Percentiles rank a stretch among this genome's conserved stretches.
These are phyloP conservation scores for Sialis fuliginosa DNA, from an alignment of 2,888 invertebrate species.

Conservation along the genomic window DNA sequence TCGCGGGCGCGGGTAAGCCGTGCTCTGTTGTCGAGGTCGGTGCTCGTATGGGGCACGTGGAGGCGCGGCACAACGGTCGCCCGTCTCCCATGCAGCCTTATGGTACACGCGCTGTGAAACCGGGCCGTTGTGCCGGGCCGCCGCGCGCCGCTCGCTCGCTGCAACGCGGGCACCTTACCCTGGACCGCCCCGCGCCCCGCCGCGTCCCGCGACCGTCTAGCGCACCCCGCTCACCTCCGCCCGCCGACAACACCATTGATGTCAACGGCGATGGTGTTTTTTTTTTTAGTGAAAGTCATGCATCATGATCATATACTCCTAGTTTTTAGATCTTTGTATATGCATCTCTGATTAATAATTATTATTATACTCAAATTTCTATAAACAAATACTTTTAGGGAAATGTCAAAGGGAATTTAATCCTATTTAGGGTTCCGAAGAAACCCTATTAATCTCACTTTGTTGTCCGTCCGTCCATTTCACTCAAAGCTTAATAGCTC, in stretches of 20 bases:
- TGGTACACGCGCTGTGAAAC: conserved; percentile 1
- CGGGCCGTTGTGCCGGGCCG: conserved; percentile 4
- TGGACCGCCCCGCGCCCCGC: background rate
- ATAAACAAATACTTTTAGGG: no score
- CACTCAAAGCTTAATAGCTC: no score
- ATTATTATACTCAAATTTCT: no score
- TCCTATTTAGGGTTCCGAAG: no score
- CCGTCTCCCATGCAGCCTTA: background rate
- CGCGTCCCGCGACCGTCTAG: background rate
- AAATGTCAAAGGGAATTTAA: no score
- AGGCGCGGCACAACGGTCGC: conserved; percentile 4
- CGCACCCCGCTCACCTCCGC: background rate
- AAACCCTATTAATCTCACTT: no score
- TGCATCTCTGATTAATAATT: no score
- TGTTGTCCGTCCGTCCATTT: no score
- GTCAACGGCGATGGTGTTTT: no score
- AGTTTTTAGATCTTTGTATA: no score
- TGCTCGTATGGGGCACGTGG: conserved; percentile 24
- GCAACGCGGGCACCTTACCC: conserved; percentile 2
- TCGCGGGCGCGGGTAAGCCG: conserved; percentile 24
- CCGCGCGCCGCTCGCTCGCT: background rate
- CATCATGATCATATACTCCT: no score
- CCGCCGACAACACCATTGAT: background rate
- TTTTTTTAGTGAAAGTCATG: no score
- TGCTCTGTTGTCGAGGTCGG: conserved; percentile 43